Evolutionary conservation across 2,797 vertebrate genomes (phyloP), one percentile per base, ranked within the genome.

Genomic region (Oceanodroma leucorhoa): DNA sequence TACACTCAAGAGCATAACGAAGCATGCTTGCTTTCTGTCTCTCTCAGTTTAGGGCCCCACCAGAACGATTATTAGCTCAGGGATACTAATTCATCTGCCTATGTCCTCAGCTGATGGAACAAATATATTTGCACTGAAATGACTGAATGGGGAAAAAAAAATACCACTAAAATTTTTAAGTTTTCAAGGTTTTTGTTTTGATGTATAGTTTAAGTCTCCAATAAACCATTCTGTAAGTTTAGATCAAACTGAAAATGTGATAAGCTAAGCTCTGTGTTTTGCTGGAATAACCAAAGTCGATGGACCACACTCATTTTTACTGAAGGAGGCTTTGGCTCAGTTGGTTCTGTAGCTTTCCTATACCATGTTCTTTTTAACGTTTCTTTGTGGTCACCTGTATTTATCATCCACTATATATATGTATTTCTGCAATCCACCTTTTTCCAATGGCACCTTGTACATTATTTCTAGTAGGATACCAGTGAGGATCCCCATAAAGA

Each of bases 141-240:
- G 9, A 53, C 11, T 8, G 24, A 73, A 34, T 2, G 24, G 13
- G 9, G 14, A 0, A 1, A 11, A 38, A 27, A 67, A 50, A 0
- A 0, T 0, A 11, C 2, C 12, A 2, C 3, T 10, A 9, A 45
- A 69, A 29, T 69, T 80, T 27, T 22, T 10, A 86, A 14, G 6
- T 34, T 82, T 65, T 65, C 24, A 51, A 61, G 10, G 19, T 13
- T 85, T 76, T 73, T 77, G 24, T 69, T 93, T 76, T 41, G 8
- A 36, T 55, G 16, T 19, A 34, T 4, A 54, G 19, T 57, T 84
- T 38, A 70, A 69, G 23, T 46, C 10, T 79, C 48, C 43, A 80
- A 11, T 34, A 81, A 93, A 67, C 1, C 2, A 45, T 81, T 51
- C 65, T 62, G 22, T 50, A 91, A 88, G 27, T 65, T 87, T 32